A percentile compares a stretch with the other conserved stretches of the same genome.
Conservation (phyloP, 1,140 invertebrate species). For the Drosophila teissieri region DNA sequence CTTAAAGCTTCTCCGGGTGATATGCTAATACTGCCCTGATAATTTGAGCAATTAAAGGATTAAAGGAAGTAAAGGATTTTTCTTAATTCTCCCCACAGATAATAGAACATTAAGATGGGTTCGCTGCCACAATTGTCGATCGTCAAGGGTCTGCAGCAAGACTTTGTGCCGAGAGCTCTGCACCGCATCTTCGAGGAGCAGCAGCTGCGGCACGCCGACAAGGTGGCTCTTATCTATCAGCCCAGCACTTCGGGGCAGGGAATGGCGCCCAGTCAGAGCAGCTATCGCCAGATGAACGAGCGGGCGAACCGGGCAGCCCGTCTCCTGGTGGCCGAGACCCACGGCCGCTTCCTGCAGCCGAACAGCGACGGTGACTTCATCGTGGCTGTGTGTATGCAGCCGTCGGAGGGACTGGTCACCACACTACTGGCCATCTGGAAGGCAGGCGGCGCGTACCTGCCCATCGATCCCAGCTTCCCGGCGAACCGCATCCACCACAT, state of each 20-base stretch:
- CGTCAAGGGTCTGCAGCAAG: constrained; percentile 86
- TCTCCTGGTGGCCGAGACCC: constrained; percentile 85
- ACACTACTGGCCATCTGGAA: constrained; percentile 91
- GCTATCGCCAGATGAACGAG: constrained; percentile 87
- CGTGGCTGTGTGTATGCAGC: constrained; percentile 91
- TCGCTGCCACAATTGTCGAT: constrained; percentile 88
- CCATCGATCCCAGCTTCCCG: constrained; percentile 91
- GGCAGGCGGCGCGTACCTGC: constrained; percentile 92
- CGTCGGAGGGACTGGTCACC: constrained; percentile 89
- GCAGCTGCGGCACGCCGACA: constrained; percentile 80
- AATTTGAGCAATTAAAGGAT: too few species aligned
- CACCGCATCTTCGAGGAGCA: constrained; percentile 86
- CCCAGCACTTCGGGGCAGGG: constrained; percentile 72
- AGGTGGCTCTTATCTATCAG: constrained; percentile 86
- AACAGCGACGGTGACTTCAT: constrained; percentile 89
- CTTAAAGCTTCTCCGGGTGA: not conserved
- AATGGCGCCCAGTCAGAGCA: constrained; percentile 82
- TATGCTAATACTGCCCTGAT: not conserved
- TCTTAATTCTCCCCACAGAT: not conserved
- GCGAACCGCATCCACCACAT: constrained; percentile 91
- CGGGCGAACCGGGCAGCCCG: constrained; percentile 87
- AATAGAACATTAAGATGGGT: constrained; percentile 85
- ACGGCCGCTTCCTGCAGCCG: constrained; percentile 71
- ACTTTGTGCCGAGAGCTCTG: constrained; percentile 84
- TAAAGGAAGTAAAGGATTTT: too few species aligned